A percentile compares a stretch with the other conserved stretches of the same genome.
Conservation (phyloP, 2,797 vertebrate genomes). For the Melanotaenia trifasciata region DNA sequence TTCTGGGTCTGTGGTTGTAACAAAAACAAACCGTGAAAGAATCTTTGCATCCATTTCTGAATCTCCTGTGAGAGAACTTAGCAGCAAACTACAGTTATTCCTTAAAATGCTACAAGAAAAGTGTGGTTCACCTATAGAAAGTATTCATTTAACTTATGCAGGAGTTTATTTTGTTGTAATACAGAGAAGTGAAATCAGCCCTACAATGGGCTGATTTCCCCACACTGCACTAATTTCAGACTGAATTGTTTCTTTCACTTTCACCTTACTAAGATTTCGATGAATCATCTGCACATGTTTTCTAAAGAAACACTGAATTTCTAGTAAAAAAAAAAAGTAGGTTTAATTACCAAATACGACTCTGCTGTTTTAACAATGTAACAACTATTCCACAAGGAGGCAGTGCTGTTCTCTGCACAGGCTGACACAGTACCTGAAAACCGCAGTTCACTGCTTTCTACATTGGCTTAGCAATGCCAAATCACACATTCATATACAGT, state of each 20-base stretch:
- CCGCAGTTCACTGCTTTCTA: background rate
- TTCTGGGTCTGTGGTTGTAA: background rate
- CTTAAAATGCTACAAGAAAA: background rate
- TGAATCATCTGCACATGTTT: background rate
- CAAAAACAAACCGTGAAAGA: background rate
- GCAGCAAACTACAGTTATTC: background rate
- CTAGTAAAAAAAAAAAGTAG: background rate
- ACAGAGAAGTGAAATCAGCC: background rate
- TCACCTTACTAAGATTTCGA: background rate
- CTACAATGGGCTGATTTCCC: background rate
- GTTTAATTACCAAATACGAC: background rate
- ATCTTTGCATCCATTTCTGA: background rate
- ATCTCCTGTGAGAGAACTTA: background rate
- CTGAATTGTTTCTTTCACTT: background rate
- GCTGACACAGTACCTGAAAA: background rate
- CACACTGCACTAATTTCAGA: background rate
- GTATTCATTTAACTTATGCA: background rate
- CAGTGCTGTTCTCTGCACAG: constrained; percentile 47
- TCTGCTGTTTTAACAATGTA: constrained; percentile 2
- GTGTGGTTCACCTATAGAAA: background rate
- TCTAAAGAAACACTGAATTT: background rate
- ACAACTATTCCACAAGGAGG: constrained; percentile 72
- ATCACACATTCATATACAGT: background rate
- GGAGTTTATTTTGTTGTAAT: constrained; percentile 13
- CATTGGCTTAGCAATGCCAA: background rate